Base-by-base conservation (phyloP, 2,113 vertebrate species). In the Emydura subglobosa region DNA sequence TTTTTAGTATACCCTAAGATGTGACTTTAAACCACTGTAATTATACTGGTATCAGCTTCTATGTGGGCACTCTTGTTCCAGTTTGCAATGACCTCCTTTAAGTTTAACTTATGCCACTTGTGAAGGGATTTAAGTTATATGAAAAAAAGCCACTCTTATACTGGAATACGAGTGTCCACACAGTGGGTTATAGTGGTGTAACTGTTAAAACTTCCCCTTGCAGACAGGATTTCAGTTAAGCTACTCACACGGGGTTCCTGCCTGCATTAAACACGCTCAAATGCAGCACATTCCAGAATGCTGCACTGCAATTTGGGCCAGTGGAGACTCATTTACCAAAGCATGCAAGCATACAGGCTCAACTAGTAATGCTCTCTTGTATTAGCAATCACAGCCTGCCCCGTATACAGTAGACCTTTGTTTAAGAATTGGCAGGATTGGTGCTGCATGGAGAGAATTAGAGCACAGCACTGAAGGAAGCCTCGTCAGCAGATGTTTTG, bases 401-500 rank as follows among this genome's bases (percentile, higher is more conserved):
- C 27, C 29, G 31, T 53, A 87, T 53, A 93, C 85, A 95, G 85
- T 21, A 82, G 44, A 54, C 44, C 76, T 92, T 96, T 93, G 79
- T 93, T 82, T 86, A 85, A 86, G 91, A 81, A 79, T 85, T 74
- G 80, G 55, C 85, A n/a, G 47, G 12, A 14, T 4, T 50, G 31
- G 10, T n/a, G 84, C 79, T 84, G 72, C 27, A 27, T 1, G 6
- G 59, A 49, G 50, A 80, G 39, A 93, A 83, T 3, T 2, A 85
- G 82, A 92, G 82, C 72, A 61, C 16, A 88, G 78, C 82, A 86
- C 54, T 90, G 93, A 53, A 89, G 61, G 82, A 74, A 91, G 68
- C 54, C 80, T 76, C 16, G 31, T 27, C 89, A 94, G 82, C 50
- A 91, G 74, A 82, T 22, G 91, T 47, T 95, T 59, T 39, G 85